Evolutionary conservation across 2,113 vertebrate genomes (phyloP), one percentile per base, ranked within the genome.

Genomic region (Acanthochromis polyacanthus): DNA sequence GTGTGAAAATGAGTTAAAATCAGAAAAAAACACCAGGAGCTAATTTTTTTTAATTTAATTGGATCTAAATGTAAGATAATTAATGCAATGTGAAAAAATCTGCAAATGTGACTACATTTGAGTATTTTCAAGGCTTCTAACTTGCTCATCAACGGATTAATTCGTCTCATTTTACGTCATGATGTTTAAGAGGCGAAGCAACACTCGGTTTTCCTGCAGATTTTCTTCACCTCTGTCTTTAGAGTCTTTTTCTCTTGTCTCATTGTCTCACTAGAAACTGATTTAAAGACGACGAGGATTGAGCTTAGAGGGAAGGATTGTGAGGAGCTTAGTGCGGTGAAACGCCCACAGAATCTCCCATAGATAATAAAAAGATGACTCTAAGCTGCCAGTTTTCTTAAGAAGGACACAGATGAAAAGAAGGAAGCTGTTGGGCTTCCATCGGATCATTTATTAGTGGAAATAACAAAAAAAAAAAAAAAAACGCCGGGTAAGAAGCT

Each of bases 261-360:
- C 51, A 50, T 30, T 73, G 63, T 70, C 45, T 74, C 58, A 16
- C 32, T 15, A 55, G 40, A 62, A 50, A 36, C 67, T 25, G 51
- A 51, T 16, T 38, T 55, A 2, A 70, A 48, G 51, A 62, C 52
- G 36, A 50, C 28, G 55, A 9, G 7, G 32, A 62, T 28, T 45
- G 28, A 32, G 16, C 74, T 67, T 38, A 56, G 62, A 10, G 43
- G 57, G 52, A 25, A 38, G 68, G 63, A 78, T 78, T 68, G 38
- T 46, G 36, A 68, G 61, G 57, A 69, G 51, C 75, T 73, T 43
- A 38, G 59, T 52, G 38, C 32, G 66, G 19, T 66, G 67, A 70
- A 51, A 80, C 66, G 20, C 66, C 77, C 66, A 66, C 30, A 48
- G 53, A 36, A 32, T 53, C 60, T 75, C 12, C 45, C 40, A 25